Base-by-base conservation (phyloP, 1,140 invertebrate genomes). In the Drosophila nebulosa region DNA sequence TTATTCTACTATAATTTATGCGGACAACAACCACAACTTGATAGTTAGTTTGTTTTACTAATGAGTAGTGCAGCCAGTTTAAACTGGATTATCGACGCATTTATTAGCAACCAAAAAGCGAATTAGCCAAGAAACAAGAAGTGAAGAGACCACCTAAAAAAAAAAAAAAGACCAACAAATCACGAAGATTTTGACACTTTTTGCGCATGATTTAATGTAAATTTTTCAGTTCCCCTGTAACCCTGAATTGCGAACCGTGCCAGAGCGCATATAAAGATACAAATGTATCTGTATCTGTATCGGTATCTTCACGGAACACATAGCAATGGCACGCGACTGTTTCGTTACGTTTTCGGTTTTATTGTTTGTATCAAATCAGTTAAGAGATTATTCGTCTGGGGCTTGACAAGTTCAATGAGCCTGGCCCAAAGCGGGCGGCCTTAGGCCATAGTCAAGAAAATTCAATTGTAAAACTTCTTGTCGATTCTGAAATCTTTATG, bases 31-130 rank as follows among this genome's bases (percentile, higher is more conserved):
- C 26, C 26, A 66, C n/a, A 59, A 50, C 26, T 39, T 39, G 39
- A 46, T 46, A 46, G 39, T 64, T 27, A 69, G 81, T 86, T 85
- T 86, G 80, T 86, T 85, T 85, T 86, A 80, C 62, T 81, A 86
- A 86, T 85, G 74, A 85, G 21, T 16, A 65, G 53, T 81, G 81
- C 69, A 86, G 79, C 78, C 81, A 66, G 81, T 78, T 85, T 39
- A 62, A 85, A 85, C 81, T 74, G 74, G 81, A 86, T 85, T 72
- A 64, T 12, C 42, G 39, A 46, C 39, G 39, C 39, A 46, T 46
- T 46, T 21, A 46, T 21, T 21, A 46, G 9, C 39, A 0, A 36
- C 1, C 30, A 6, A 3, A 14, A 36, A 36, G n/a, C n/a, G n/a
- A n/a, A n/a, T n/a, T n/a, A n/a, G n/a, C 35, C 39, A 46, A 46